Base-by-base conservation (phyloP, 2,113 vertebrate species). In the Chaenocephalus aceratus region DNA sequence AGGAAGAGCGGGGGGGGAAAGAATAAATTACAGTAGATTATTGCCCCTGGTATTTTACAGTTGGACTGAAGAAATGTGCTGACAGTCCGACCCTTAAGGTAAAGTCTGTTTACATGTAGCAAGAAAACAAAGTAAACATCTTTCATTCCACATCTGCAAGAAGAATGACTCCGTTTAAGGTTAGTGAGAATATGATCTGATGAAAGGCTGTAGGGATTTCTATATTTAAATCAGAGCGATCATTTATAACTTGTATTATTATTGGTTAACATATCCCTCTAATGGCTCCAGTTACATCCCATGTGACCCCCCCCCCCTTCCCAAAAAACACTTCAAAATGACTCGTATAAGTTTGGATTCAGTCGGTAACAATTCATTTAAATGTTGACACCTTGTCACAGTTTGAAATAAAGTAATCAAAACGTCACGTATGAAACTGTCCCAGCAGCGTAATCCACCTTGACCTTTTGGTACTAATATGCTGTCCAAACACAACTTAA, bases 1-100 rank as follows among this genome's bases (percentile, higher is more conserved):
- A 82, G 59, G 62, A 51, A 16, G 70, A 60, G 53, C 23, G 45
- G 67, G 45, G 62, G 62, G 26, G 26, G 78, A 81, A 56, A 68
- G 68, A 80, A 86, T 16, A 75, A 72, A 45, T 57, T 79, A 73
- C 76, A 83, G 67, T 67, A 76, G 34, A 77, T 92, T 92, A 91
- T 90, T 93, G 87, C 86, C 85, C 62, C 77, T 58, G 72, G 69
- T 82, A 80, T 72, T 72, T 79, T 87, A 85, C 76, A 86, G 69
- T 86, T 69, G 59, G 72, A 77, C 51, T 66, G 74, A 49, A 23
- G 60, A 57, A 45, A 66, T 59, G 26, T 60, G 79, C 44, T 51
- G 36, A 41, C 75, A 13, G 46, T 36, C 52, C 14, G 56, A 71
- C 58, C 12, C 21, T 66, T 15, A 53, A 49, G 67, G 52, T 15